Conservation (phyloP, 2,797 vertebrate genomes). For the Knipowitschia caucasica region DNA sequence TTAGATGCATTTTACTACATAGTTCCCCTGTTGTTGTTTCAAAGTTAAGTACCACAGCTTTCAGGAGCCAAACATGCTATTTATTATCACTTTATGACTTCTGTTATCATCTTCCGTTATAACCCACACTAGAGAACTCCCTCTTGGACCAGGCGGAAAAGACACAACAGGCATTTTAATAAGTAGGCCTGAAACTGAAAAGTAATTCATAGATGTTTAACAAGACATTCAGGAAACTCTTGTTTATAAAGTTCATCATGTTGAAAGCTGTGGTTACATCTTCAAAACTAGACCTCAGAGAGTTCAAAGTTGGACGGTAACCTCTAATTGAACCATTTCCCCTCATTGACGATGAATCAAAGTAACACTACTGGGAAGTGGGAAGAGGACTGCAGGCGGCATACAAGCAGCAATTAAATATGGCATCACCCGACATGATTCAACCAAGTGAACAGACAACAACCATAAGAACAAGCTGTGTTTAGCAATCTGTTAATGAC, state of each 20-base stretch:
- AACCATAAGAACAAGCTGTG: constrained; percentile 19
- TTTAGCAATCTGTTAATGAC: constrained; percentile 17
- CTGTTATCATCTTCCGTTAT: background rate
- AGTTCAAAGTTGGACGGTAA: background rate
- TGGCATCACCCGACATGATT: constrained; percentile 13
- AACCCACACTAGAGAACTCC: background rate
- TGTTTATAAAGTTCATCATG: background rate
- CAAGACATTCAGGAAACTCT: background rate
- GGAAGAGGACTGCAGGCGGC: constrained; percentile 13
- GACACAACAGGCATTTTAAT: background rate
- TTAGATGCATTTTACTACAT: too few species aligned
- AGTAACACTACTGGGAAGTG: constrained; percentile 17
- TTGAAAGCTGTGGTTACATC: background rate
- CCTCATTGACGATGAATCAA: background rate
- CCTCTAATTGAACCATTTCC: constrained; percentile 7
- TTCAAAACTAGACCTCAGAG: background rate
- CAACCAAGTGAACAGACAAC: constrained; percentile 9
- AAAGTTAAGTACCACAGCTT: too few species aligned
- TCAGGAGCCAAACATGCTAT: too few species aligned
- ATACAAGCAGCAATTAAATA: constrained; percentile 18
- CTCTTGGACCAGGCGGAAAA: background rate
- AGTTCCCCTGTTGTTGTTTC: too few species aligned
- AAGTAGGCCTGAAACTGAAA: background rate
- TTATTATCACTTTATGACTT: too few species aligned
- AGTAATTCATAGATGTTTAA: background rate